Conservation (phyloP, 2,113 vertebrate genomes). For the Ploceus nigricollis region DNA sequence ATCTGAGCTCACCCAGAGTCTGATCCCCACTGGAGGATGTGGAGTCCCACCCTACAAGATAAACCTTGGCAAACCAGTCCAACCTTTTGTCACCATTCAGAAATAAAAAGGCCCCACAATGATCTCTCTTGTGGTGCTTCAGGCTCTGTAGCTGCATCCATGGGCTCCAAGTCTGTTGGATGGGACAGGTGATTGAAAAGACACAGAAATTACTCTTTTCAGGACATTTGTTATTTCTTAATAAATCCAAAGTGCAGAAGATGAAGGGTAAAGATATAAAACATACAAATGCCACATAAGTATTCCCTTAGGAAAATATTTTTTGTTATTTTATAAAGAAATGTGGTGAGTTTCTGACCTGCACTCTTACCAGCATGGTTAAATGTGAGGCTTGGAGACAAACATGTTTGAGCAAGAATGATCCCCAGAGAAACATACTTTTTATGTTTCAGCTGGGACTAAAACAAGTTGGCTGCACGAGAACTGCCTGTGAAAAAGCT, state of each 20-base stretch:
- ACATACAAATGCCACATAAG: background rate
- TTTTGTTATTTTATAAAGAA: background rate
- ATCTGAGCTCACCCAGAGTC: background rate
- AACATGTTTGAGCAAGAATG: background rate
- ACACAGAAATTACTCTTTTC: background rate
- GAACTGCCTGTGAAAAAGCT: background rate
- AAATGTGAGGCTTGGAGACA: background rate
- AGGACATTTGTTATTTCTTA: background rate
- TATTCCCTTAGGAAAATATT: background rate
- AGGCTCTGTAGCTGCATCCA: background rate
- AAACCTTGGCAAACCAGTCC: background rate
- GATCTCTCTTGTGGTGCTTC: rapidly evolving
- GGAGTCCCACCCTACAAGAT: background rate
- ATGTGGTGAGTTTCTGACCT: background rate
- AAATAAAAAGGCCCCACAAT: background rate
- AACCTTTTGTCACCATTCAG: background rate
- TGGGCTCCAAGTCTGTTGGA: background rate
- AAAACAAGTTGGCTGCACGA: background rate
- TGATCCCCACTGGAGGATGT: background rate
- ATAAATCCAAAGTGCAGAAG: background rate
- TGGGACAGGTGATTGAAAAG: background rate
- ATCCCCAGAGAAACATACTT: background rate
- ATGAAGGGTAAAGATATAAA: background rate
- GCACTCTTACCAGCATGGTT: background rate
- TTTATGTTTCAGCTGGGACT: background rate